A percentile compares a stretch with the other conserved stretches of the same genome.
Conservation (phyloP, 1,140 invertebrate genomes). For the Trachymyrmex cornetzi region DNA sequence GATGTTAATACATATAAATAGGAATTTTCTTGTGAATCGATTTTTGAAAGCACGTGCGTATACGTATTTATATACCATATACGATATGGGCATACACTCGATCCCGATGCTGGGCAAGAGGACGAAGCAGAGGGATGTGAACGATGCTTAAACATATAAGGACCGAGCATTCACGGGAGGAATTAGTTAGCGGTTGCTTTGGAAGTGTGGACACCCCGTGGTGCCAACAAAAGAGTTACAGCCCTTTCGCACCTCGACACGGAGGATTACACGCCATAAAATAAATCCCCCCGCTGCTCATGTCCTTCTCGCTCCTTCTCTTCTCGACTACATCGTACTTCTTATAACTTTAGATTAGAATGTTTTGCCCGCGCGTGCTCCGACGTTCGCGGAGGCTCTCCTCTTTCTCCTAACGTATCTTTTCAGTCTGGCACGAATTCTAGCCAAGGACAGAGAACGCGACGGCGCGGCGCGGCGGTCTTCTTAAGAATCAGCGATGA, state of each 20-base stretch:
- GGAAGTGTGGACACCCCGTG: constrained; percentile 82
- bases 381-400: constrained; percentile 63
- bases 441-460: constrained; percentile 31
- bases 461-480: background rate
- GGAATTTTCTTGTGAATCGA: constrained; percentile 49
- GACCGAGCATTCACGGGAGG: constrained; percentile 78
- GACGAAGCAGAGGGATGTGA: constrained; percentile 60
- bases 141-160: constrained; percentile 79
- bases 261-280: constrained; percentile 85
- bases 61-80: background rate
- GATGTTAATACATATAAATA: background rate
- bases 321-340: constrained; percentile 46
- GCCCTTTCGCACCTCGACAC: constrained; percentile 85
- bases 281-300: constrained; percentile 80
- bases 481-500: constrained; percentile 16
- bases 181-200: constrained; percentile 84
- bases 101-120: constrained; percentile 44
- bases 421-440: constrained; percentile 39
- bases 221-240: constrained; percentile 85
- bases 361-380: constrained; percentile 81
- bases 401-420: constrained; percentile 14
- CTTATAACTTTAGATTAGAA: constrained; percentile 82
- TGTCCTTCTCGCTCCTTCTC: background rate
- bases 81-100: background rate
- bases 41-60: constrained; percentile 44